Evolutionary conservation across 2,113 vertebrate genomes (phyloP).

Genomic region (Semicossyphus pulcher): DNA sequence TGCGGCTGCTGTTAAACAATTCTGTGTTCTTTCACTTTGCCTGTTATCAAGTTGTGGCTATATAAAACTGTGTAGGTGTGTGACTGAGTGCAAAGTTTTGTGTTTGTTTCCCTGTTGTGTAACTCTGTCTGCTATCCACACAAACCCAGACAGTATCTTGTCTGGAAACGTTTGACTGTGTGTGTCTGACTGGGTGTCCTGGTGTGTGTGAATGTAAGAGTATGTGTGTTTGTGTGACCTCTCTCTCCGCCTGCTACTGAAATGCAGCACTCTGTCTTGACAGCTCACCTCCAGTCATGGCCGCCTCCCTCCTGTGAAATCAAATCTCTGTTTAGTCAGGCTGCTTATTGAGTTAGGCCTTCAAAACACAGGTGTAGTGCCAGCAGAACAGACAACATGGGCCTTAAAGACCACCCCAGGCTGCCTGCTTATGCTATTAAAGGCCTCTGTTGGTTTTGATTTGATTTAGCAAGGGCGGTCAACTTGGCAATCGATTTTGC

Average conservation of each 20-base stretch:
- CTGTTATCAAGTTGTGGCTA: constrained; percentile 1
- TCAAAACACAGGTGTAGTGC: constrained; percentile 71
- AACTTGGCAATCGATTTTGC: constrained; percentile 71
- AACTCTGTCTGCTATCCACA: not conserved
- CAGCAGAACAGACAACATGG: constrained; percentile 66
- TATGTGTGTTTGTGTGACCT: constrained; percentile 2
- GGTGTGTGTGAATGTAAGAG: not conserved
- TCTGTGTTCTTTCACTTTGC: constrained; percentile 29
- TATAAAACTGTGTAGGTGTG: constrained; percentile 18
- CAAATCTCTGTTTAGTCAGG: constrained; percentile 71
- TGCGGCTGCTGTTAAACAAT: constrained; percentile 31
- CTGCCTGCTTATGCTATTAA: constrained; percentile 72
- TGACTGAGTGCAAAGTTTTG: constrained; percentile 2
- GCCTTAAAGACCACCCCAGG: constrained; percentile 73
- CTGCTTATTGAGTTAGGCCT: constrained; percentile 74
- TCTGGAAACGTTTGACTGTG: constrained; percentile 10
- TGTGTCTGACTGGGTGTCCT: not conserved
- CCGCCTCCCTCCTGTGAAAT: constrained; percentile 63
- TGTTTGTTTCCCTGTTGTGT: constrained; percentile 16
- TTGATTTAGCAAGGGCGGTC: constrained; percentile 75
- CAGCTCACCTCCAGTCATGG: constrained; percentile 51
- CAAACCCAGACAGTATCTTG: not conserved
- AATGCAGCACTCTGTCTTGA: constrained; percentile 9
- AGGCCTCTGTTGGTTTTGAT: constrained; percentile 70
- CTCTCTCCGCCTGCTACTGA: constrained; percentile 36